Conservation (phyloP, 2,113 vertebrate genomes). For the Chaetops frenatus region DNA sequence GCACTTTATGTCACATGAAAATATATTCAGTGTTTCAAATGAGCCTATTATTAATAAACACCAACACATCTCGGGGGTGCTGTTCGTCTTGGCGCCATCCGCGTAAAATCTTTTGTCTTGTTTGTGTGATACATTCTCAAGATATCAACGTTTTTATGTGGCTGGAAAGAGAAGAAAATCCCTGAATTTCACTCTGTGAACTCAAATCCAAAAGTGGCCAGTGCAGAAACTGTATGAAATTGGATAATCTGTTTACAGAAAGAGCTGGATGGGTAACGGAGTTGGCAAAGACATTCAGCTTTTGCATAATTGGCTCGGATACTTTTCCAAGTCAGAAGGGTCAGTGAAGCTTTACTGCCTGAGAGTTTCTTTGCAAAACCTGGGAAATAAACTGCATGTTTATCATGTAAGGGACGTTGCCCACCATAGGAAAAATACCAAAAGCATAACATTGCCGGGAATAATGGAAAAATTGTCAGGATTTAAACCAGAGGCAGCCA, state of each 20-base stretch:
- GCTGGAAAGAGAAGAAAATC: neutral
- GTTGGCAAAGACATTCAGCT: constrained; percentile 16
- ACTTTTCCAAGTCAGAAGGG: neutral
- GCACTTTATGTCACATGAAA: neutral
- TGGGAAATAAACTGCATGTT: neutral
- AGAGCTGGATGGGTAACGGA: neutral
- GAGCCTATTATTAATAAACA: constrained; percentile 15
- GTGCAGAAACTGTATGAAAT: constrained; percentile 46
- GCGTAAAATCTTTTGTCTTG: neutral
- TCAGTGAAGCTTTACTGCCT: neutral
- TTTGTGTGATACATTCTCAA: neutral
- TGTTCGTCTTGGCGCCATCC: neutral
- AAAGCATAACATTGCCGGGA: neutral
- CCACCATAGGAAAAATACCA: neutral
- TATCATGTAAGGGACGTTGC: neutral
- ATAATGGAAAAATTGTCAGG: neutral
- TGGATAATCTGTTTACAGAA: constrained; percentile 48
- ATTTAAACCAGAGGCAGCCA: neutral
- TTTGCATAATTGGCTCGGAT: constrained; percentile 35
- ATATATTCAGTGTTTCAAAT: neutral
- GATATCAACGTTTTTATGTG: neutral
- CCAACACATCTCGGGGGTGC: neutral
- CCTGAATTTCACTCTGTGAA: neutral
- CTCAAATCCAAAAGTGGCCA: neutral
- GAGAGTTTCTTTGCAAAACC: neutral